phyloP scores from a whole-genome alignment of 1,140 invertebrate genomes.

The Oryzaephilus surinamensis region DNA sequence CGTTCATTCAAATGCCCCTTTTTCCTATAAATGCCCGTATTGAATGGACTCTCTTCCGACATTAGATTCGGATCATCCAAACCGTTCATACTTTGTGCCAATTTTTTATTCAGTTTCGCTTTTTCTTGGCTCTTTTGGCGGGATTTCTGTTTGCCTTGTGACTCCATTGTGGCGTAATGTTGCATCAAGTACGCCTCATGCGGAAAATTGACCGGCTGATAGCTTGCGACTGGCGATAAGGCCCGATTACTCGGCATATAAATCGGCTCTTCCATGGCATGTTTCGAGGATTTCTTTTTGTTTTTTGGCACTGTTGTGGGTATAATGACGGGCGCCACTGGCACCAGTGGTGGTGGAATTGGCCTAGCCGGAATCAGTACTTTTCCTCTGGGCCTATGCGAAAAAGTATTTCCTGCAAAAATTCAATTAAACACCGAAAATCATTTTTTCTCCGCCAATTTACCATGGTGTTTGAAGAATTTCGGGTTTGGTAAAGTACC shows the following conservation, averaged over 20 bases:
- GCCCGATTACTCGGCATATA: conserved; percentile 49
- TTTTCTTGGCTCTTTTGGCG: conserved; percentile 27
- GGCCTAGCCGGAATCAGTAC: conserved; percentile 34
- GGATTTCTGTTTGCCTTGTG: conserved; percentile 23
- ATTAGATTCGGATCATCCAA: conserved; percentile 44
- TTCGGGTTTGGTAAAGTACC: conserved; percentile 34
- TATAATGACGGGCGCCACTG: conserved; percentile 29
- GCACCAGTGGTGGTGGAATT: conserved; percentile 36
- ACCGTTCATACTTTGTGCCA: conserved; percentile 43
- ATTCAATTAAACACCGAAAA: neutral
- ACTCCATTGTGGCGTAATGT: conserved; percentile 44
- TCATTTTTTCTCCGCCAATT: too few relatives aligned
- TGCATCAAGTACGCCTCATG: conserved; percentile 51
- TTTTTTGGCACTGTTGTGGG: conserved; percentile 26
- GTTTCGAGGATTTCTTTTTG: conserved; percentile 25
- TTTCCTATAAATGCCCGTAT: conserved; percentile 77
- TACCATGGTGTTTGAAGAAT: conserved; percentile 33
- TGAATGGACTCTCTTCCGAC: conserved; percentile 63
- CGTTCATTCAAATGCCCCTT: conserved; percentile 88
- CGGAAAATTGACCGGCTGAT: conserved; percentile 50
- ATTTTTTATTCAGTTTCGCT: conserved; percentile 38
- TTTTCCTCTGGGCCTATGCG: conserved; percentile 31
- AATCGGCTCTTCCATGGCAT: conserved; percentile 45
- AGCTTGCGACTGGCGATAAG: conserved; percentile 47
- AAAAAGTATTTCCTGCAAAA: conserved; percentile 25